Evolutionary conservation across 1,140 invertebrate genomes (phyloP), one percentile per base, ranked within the genome.

Genomic region (Listronotus bonariensis): DNA sequence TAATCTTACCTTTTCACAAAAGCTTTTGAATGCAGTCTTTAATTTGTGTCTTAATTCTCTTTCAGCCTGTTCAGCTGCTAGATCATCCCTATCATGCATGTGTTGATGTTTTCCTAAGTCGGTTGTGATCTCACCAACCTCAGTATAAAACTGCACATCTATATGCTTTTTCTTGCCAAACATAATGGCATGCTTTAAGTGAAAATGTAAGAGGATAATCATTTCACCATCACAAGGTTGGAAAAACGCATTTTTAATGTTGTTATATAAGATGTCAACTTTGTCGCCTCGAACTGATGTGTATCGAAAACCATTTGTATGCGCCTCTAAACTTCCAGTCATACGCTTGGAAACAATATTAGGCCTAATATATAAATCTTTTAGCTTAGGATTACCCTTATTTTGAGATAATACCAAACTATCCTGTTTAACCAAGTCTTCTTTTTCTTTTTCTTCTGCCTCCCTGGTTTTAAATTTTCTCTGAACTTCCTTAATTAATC

Each of bases 161-260:
- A 95, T 86, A 75, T 99, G 97, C 77, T 99, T 99, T 82, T 99
- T 99, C 81, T 99, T 99, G 65, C 96, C 96, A 86, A 98, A 98
- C 92, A 99, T 92, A 66, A 99, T 98, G 31, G 96, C 95, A 80
- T 99, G 93, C 82, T 97, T 99, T 31, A 99, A 83, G 83, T 99
- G 95, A 78, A 99, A 99, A 85, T 99, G 98, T 46, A 99, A 83
- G 7, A 99, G 80, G 77, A 99, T 99, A 54, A 99, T 98, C 96
- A 99, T 99, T 84, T 99, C 98, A 61, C 95, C 92, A 81, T 99
- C 97, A 80, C 97, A 99, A 0, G 98, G 97, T 83, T 99, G 97
- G 81, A 98, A 99, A 82, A 99, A 98, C 6, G 98, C 97, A 80
- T 99, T 97, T 78, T 98, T 98, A 67, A 99, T 99, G 79, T 99